Percentiles rank a stretch among this genome's conserved stretches.
phyloP scores from a whole-genome alignment of 2,797 vertebrate genomes.

The Glyptemys insculpta region DNA sequence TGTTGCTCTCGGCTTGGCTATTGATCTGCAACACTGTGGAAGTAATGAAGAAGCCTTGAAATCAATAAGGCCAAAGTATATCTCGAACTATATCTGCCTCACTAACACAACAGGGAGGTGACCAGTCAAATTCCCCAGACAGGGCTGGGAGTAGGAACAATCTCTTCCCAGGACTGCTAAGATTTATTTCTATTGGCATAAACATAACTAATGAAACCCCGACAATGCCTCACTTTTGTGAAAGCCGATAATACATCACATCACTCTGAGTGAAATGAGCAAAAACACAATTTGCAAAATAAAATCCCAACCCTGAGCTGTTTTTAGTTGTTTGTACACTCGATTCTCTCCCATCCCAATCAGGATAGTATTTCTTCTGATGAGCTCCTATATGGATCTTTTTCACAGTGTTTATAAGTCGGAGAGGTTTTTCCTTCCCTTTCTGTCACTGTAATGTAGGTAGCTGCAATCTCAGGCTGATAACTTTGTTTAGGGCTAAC shows the following conservation, averaged over 20 bases:
- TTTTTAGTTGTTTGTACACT: slow-evolving; percentile 57
- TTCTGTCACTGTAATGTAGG: slow-evolving; percentile 59
- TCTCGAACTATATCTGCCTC: slow-evolving; percentile 71
- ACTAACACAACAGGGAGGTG: slow-evolving; percentile 50
- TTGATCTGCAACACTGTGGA: slow-evolving; percentile 76
- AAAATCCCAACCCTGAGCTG: slow-evolving; percentile 52
- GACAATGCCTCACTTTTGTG: slow-evolving; percentile 66
- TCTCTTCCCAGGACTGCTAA: slow-evolving; percentile 9
- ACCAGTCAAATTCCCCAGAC: slow-evolving; percentile 61
- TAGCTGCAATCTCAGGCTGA: slow-evolving; percentile 60
- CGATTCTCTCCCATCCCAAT: slow-evolving; percentile 20
- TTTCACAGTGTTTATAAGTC: slow-evolving; percentile 63
- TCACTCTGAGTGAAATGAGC: slow-evolving; percentile 68
- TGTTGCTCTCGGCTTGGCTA: slow-evolving; percentile 76
- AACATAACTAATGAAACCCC: slow-evolving; percentile 81
- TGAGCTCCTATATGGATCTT: background rate
- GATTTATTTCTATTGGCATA: slow-evolving; percentile 81
- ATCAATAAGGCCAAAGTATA: slow-evolving; percentile 82
- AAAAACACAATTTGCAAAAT: slow-evolving; percentile 70
- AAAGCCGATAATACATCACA: slow-evolving; percentile 72
- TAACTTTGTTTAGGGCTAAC: slow-evolving; percentile 51
- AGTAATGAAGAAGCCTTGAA: slow-evolving; percentile 82
- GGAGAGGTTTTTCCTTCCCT: slow-evolving; percentile 62
- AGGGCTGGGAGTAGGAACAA: background rate
- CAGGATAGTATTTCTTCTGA: slow-evolving; percentile 65